Evolutionary conservation across 2,797 vertebrate genomes (phyloP).

Genomic region (Schizopygopsis pylzovi): DNA sequence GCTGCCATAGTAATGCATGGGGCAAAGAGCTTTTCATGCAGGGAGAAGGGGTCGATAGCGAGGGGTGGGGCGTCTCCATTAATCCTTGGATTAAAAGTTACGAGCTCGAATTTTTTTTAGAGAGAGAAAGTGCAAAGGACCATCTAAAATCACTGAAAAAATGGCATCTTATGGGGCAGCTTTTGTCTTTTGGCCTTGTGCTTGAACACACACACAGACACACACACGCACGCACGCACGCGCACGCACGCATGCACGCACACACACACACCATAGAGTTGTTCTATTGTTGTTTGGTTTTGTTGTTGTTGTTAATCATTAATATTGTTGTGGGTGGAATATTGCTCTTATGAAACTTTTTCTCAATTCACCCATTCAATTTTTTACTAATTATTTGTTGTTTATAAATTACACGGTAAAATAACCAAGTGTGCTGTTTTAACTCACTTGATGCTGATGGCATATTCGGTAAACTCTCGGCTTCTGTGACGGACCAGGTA

Average conservation of each 20-base stretch:
- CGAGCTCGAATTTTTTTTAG: slow-evolving; percentile 24
- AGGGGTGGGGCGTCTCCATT: slow-evolving; percentile 70
- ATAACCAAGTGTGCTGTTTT: background rate
- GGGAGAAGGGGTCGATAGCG: slow-evolving; percentile 30
- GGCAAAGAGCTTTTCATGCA: slow-evolving; percentile 77
- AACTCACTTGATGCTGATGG: slow-evolving; percentile 98
- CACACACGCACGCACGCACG: background rate
- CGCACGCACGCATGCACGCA: background rate
- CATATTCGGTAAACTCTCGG: slow-evolving; percentile 93
- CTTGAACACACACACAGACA: background rate
- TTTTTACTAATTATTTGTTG: background rate
- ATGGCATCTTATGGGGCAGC: background rate
- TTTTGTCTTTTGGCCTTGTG: background rate
- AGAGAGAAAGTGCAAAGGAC: background rate
- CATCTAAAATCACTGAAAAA: slow-evolving; percentile 3
- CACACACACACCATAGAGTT: background rate
- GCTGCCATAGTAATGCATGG: slow-evolving; percentile 75
- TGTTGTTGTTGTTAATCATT: background rate
- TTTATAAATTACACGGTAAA: background rate
- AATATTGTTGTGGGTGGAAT: background rate
- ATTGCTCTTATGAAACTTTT: background rate
- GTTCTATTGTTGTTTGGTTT: background rate
- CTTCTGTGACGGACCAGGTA: slow-evolving; percentile 95
- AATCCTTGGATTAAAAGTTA: slow-evolving; percentile 51
- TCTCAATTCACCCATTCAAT: background rate